These are phyloP conservation scores for Toxotes jaculatrix DNA, from an alignment of 2,113 vertebrate species.

Conservation along the genomic window DNA sequence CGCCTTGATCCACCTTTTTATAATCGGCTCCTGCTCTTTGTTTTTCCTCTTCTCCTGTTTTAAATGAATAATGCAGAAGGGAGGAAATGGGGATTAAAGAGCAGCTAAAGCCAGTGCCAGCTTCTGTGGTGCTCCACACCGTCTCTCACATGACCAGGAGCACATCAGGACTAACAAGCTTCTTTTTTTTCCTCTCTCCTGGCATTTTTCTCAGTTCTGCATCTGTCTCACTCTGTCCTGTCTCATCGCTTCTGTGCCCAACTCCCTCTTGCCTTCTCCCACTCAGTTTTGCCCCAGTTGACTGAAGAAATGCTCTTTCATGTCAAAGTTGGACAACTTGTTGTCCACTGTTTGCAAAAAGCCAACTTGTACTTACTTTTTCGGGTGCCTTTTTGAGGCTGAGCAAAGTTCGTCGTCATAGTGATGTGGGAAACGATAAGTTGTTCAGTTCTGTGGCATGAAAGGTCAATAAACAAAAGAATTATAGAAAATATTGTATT, in stretches of 20 bases:
- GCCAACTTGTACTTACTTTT: neutral
- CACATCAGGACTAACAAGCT: constrained; percentile 73
- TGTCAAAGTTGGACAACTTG: constrained; percentile 3
- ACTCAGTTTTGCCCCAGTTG: constrained; percentile 32
- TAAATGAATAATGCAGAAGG: constrained; percentile 80
- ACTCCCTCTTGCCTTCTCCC: constrained; percentile 12
- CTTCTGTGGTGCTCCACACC: constrained; percentile 59
- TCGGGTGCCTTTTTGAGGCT: neutral
- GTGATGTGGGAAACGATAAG: neutral
- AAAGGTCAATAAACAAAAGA: neutral
- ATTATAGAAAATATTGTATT: neutral
- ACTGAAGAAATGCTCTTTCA: constrained; percentile 31
- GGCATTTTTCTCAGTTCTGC: constrained; percentile 59
- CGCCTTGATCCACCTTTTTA: constrained; percentile 73
- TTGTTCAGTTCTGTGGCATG: neutral
- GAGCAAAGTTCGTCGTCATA: neutral
- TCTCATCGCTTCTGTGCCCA: constrained; percentile 29
- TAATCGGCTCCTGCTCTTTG: constrained; percentile 59
- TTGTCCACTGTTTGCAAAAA: constrained; percentile 10
- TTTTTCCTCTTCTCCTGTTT: constrained; percentile 65
- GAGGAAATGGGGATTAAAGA: constrained; percentile 77
- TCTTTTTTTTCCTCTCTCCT: constrained; percentile 34
- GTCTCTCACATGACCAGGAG: constrained; percentile 66
- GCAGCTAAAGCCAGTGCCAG: constrained; percentile 70
- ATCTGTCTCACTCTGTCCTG: constrained; percentile 50